Evolutionary conservation across 2,113 vertebrate species (phyloP).

Genomic region (Etia nguti): DNA sequence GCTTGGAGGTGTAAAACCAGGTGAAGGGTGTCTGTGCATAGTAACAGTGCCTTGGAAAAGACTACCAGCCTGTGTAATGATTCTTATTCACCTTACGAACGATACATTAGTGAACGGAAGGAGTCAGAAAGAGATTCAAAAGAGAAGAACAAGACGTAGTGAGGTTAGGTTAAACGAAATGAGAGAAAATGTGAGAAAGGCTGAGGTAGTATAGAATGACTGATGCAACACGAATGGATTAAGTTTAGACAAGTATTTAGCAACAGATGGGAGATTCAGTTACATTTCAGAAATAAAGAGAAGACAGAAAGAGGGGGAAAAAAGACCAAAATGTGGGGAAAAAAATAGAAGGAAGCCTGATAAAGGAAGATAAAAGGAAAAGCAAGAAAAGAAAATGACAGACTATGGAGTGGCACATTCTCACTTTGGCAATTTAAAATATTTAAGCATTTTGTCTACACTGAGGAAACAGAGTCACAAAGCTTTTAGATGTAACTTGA

Average conservation of each 20-base stretch:
- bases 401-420: neutral
- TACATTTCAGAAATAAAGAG: neutral
- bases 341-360: neutral
- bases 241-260: neutral
- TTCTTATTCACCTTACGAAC: neutral
- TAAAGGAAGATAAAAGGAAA: neutral
- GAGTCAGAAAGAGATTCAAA: neutral
- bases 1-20: neutral
- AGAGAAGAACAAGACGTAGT: neutral
- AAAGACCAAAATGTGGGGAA: neutral
- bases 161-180: neutral
- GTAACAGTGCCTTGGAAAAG: neutral
- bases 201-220: neutral
- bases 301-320: neutral
- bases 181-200: neutral
- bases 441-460: neutral
- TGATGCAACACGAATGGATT: neutral
- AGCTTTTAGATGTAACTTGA: neutral
- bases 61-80: constrained; percentile 7
- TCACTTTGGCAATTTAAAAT: neutral
- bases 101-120: neutral
- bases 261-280: neutral
- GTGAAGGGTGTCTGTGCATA: neutral
- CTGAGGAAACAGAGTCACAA: neutral
- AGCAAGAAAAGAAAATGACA: neutral